Conservation (phyloP, 2,888 invertebrate species). For the Hoplodrina blanda region DNA sequence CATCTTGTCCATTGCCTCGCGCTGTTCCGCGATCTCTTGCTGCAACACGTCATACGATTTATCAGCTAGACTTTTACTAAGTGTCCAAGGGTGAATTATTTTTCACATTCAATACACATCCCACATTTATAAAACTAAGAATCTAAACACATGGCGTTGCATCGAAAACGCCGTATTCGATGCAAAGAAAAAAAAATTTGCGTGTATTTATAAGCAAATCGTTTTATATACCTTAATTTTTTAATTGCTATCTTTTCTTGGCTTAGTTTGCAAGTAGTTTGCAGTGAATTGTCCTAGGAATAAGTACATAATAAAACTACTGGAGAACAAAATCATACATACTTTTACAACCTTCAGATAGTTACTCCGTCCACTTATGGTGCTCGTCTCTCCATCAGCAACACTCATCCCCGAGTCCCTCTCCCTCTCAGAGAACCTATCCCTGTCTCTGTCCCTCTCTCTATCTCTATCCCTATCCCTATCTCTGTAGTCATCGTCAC, state of each 20-base stretch:
- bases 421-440: constrained; percentile 81
- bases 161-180: too few species aligned
- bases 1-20: constrained; percentile 89
- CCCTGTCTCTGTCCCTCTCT: constrained; percentile 72
- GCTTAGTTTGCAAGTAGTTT: neutral
- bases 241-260: too few species aligned
- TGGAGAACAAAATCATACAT: constrained; percentile 26
- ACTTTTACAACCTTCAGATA: constrained; percentile 85
- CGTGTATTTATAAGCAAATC: too few species aligned
- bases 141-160: too few species aligned
- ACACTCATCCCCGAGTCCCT: constrained; percentile 85
- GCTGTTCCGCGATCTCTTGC: constrained; percentile 87
- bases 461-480: constrained; percentile 57
- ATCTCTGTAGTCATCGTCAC: constrained; percentile 78
- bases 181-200: too few species aligned
- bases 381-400: constrained; percentile 84
- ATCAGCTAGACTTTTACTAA: constrained; percentile 17
- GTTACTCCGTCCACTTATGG: constrained; percentile 83
- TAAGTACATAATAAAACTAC: neutral
- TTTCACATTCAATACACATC: too few species aligned
- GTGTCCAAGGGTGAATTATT: too few species aligned
- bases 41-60: constrained; percentile 57
- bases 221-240: too few species aligned
- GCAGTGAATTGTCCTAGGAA: neutral
- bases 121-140: too few species aligned